Evolutionary conservation across 2,888 invertebrate species (phyloP), one percentile per base, ranked within the genome.

Genomic region (Balanococcus diminutus): DNA sequence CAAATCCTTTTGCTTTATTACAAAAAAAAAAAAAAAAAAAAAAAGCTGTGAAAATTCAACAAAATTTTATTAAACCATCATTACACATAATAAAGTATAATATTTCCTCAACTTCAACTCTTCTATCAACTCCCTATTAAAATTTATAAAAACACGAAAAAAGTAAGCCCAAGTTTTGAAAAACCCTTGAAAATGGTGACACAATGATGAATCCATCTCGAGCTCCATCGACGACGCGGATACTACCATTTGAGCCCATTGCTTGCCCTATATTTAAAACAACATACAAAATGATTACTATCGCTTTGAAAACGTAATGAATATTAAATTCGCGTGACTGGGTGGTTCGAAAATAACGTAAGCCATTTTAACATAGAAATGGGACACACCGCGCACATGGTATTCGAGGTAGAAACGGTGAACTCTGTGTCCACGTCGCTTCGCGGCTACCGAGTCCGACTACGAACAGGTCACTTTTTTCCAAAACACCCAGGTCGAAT

Each of bases 251-350:
- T 25, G 61, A 25, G 61, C 61, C 25, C 61, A 61, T 61, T 61
- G 61, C 61, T 61, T 61, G 61, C 61, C 61, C 61, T 61, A 61
- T 61, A 61, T 61, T 61, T 61, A 61, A 61, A 61, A 61, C 14
- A 61, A 61, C 61, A 61, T 25, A 61, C 61, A 61, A 61, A 61
- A 61, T 61, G 61, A 61, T 61, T 61, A 61, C 25, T 61, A 61
- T 61, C 61, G 61, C 61, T 61, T 61, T 61, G 61, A 61, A 61
- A 61, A 61, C 61, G 61, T 61, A 61, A 61, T 61, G 61, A 61
- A 61, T 61, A 61, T 61, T 61, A 61, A 61, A 61, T 61, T 61
- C 61, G 61, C 61, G 61, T 61, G 61, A 61, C 61, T 61, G 25
- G 61, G 61, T 61, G 61, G 61, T 61, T 61, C 61, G 25, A 61